phyloP scores from a whole-genome alignment of 2,797 vertebrate species.

The Argyrosomus regius region DNA sequence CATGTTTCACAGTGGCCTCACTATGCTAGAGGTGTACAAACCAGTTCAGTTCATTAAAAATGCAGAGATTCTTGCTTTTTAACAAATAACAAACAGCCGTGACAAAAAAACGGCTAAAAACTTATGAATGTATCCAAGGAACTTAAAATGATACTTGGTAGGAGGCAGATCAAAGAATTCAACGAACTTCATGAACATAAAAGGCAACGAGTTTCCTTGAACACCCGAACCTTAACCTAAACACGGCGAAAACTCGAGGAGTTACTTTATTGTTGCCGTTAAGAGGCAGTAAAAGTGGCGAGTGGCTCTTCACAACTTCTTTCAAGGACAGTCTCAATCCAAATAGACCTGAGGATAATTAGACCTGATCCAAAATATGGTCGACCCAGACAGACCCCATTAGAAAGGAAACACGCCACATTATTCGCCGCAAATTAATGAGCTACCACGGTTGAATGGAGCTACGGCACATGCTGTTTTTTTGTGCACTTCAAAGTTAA shows the following conservation, averaged over 20 bases:
- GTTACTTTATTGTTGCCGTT: neutral
- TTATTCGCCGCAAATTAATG: too few species aligned
- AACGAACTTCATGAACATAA: too few species aligned
- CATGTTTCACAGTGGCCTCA: conserved; percentile 9
- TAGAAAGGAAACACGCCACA: neutral
- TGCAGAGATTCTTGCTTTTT: neutral
- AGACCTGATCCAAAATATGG: neutral
- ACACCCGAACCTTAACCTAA: neutral
- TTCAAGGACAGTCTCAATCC: too few species aligned
- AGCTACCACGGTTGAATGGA: too few species aligned
- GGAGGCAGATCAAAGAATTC: neutral
- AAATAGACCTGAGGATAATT: neutral
- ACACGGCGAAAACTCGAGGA: too few species aligned
- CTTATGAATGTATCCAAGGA: neutral
- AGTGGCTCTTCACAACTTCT: neutral
- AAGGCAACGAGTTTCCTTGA: neutral
- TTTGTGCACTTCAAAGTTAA: too few species aligned
- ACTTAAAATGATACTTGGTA: neutral
- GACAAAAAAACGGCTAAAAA: neutral
- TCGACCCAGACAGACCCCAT: neutral
- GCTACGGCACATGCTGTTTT: too few species aligned
- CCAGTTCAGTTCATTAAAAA: neutral
- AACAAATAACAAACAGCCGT: conserved; percentile 1
- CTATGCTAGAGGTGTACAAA: neutral
- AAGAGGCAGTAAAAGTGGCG: neutral